These are phyloP conservation scores for Pedetes capensis DNA, from an alignment of 2,113 vertebrate genomes.

Conservation along the genomic window DNA sequence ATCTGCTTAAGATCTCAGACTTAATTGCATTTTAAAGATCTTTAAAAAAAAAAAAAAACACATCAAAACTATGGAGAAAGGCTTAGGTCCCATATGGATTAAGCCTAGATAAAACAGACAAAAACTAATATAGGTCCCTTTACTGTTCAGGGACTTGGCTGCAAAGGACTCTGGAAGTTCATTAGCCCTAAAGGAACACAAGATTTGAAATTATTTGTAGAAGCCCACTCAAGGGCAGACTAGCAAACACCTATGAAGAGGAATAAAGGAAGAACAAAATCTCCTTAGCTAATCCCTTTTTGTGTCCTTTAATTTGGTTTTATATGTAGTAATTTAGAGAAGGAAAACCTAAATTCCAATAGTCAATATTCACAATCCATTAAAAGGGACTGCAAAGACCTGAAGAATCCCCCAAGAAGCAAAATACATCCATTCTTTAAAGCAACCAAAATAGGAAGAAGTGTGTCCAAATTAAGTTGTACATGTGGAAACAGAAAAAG, in stretches of 20 bases:
- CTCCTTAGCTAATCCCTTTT: neutral
- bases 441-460: too few species aligned
- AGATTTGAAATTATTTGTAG: neutral
- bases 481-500: too few species aligned
- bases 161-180: neutral
- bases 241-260: neutral
- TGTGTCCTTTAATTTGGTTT: neutral
- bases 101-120: neutral
- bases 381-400: too few species aligned
- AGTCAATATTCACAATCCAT: neutral
- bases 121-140: neutral
- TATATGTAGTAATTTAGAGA: neutral
- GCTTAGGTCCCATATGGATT: neutral
- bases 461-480: too few species aligned
- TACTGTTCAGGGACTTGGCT: neutral
- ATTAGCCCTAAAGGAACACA: neutral
- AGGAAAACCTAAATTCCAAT: neutral
- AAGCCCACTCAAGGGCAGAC: neutral
- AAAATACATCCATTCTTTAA: neutral
- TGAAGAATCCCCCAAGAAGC: neutral
- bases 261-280: neutral
- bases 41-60: too few species aligned
- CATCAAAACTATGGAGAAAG: neutral
- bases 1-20: too few species aligned
- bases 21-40: too few species aligned